Conservation (phyloP, 1,140 invertebrate species). For the Cheumatopsyche charites region DNA sequence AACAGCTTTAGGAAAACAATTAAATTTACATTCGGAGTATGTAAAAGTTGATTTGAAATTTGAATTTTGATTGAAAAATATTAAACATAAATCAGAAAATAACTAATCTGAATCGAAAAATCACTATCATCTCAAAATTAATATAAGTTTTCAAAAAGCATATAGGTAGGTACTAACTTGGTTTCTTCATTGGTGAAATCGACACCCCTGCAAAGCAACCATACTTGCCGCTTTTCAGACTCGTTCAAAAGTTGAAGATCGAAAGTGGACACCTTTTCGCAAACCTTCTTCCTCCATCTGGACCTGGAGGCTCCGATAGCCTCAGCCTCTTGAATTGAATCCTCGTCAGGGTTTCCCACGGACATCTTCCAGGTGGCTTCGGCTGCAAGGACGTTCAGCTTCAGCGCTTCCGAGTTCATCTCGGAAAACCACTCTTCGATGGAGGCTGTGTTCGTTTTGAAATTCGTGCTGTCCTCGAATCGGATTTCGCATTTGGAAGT, state of each 20-base stretch:
- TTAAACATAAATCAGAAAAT: too few relatives aligned
- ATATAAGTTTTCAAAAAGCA: too few relatives aligned
- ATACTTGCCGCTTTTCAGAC: slow-evolving; percentile 38
- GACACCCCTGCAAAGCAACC: slow-evolving; percentile 41
- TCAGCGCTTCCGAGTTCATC: slow-evolving; percentile 36
- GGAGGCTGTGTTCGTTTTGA: slow-evolving; percentile 7
- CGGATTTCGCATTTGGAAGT: neutral
- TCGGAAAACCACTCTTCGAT: slow-evolving; percentile 35
- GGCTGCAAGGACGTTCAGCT: slow-evolving; percentile 40
- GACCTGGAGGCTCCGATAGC: slow-evolving; percentile 27
- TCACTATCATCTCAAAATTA: too few relatives aligned
- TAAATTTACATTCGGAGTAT: too few relatives aligned
- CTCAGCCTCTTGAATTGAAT: slow-evolving; percentile 17
- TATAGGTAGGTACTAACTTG: too few relatives aligned
- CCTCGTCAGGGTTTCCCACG: slow-evolving; percentile 30
- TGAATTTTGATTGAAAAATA: too few relatives aligned
- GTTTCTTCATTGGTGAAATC: slow-evolving; percentile 34
- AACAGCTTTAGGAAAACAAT: too few relatives aligned
- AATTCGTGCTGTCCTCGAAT: neutral
- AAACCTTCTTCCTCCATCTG: slow-evolving; percentile 36
- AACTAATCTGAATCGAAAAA: too few relatives aligned
- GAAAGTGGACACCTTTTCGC: slow-evolving; percentile 8
- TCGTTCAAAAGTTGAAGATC: slow-evolving; percentile 16
- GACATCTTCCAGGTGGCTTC: slow-evolving; percentile 43
- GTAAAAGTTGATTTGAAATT: too few relatives aligned